Base-by-base conservation (phyloP, 2,113 vertebrate genomes). In the Odocoileus hemionus region DNA sequence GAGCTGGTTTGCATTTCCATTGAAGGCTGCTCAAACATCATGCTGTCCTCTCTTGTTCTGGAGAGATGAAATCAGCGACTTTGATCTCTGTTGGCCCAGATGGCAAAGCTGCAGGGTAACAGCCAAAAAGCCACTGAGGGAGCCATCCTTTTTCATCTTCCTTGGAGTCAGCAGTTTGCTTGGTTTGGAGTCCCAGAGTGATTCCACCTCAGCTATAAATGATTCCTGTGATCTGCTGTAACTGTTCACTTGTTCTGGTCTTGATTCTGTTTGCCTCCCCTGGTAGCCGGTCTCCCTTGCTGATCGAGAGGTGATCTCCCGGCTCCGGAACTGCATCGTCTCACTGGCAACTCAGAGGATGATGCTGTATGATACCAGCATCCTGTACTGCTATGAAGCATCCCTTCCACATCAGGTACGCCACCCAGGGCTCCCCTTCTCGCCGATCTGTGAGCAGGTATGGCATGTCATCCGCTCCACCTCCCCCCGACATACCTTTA, bases 351-450 rank as follows among this genome's bases (percentile, higher is more conserved):
- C 99, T 19, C 99, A 99, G 98, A 99, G 99, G 96, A 96, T 99
- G 97, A 98, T 99, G 94, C 98, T 99, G 88, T 99, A 99, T 47
- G 99, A 99, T 96, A 99, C 99, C 96, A 99, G 99, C 94, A 99
- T 99, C 94, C 98, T 99, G 26, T 99, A 99, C 78, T 99, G 99
- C 99, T 99, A 99, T 1, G 99, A 99, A 95, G 99, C 99, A 0
- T 99, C 99, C 30, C 98, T 99, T 90, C 70, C 99, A 1, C 99
- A 99, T 85, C 99, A 99, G 99, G 99, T 99, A 98, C 64, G 55
- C 55, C 52, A 19, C 39, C 11, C 21, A 6, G 13, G 39, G 50
- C 84, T 1, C 19, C 64, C 80, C 55, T 55, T 57, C n/a, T n/a
- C 16, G 5, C 36, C 74, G 5, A 0, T 7, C 26, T 36, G 39